Conservation (phyloP, 2,113 vertebrate genomes). For the Gallinago undulata region DNA sequence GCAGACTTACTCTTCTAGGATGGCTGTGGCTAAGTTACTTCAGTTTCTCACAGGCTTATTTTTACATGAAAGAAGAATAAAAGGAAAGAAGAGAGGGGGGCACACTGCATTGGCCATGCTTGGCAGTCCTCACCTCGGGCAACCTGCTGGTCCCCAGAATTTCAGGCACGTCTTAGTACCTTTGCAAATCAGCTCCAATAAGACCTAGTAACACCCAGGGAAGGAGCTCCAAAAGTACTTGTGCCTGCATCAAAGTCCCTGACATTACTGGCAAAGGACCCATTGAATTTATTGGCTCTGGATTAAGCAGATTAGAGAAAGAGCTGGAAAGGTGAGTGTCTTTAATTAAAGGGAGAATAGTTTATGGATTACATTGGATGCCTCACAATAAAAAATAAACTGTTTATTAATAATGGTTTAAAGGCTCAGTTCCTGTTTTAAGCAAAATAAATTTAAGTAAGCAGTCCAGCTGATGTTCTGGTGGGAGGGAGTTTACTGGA, state of each 20-base stretch:
- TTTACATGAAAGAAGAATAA: neutral
- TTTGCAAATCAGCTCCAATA: neutral
- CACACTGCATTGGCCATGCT: neutral
- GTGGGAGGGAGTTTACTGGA: neutral
- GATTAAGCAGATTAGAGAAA: neutral
- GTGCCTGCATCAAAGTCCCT: neutral
- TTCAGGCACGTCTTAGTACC: neutral
- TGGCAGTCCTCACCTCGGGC: neutral
- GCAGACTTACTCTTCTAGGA: neutral
- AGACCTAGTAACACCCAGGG: neutral
- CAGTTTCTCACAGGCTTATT: neutral
- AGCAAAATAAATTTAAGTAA: conserved; percentile 39
- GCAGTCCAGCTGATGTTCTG: conserved; percentile 13
- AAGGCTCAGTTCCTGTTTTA: conserved; percentile 55
- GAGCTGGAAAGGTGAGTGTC: conserved; percentile 62
- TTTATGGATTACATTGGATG: conserved; percentile 30
- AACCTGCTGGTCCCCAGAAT: neutral
- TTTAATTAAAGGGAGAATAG: conserved; percentile 16
- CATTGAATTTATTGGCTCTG: neutral
- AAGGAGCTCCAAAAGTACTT: neutral
- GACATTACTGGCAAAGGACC: neutral
- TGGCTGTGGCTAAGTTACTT: neutral
- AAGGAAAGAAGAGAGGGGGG: neutral
- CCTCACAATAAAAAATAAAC: conserved; percentile 53
- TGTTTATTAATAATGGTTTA: conserved; percentile 63